Conservation (phyloP, 2,797 vertebrate species). For the Melanotaenia trifasciata region DNA sequence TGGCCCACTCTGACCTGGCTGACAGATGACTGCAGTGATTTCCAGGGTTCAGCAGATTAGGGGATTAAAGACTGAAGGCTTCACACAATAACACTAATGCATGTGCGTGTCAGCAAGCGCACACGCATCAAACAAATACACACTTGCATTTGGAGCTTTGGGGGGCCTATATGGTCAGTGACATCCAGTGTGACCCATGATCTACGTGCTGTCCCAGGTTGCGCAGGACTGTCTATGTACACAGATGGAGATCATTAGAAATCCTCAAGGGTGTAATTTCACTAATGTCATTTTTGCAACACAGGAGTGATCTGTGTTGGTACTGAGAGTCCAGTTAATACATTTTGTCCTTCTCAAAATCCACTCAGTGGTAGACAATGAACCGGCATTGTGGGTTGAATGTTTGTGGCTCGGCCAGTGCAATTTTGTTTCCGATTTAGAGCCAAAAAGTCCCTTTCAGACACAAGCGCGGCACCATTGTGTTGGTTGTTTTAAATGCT, state of each 20-base stretch:
- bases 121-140: constrained; percentile 39
- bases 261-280: constrained; percentile 71
- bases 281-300: constrained; percentile 67
- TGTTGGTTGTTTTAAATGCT: constrained; percentile 57
- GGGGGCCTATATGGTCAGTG: constrained; percentile 38
- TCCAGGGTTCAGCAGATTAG: constrained; percentile 85
- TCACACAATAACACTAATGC: constrained; percentile 82
- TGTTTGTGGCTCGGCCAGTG: constrained; percentile 48
- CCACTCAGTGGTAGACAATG: constrained; percentile 68
- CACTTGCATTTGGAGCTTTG: not conserved
- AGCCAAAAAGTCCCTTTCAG: constrained; percentile 63
- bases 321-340: constrained; percentile 63
- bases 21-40: constrained; percentile 84
- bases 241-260: constrained; percentile 67
- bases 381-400: constrained; percentile 55
- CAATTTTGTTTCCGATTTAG: constrained; percentile 45
- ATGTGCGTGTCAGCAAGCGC: constrained; percentile 38
- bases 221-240: constrained; percentile 25
- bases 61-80: constrained; percentile 81
- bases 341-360: constrained; percentile 68
- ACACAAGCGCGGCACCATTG: constrained; percentile 46
- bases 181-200: constrained; percentile 54
- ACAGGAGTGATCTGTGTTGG: constrained; percentile 61
- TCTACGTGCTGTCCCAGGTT: constrained; percentile 13
- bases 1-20: constrained; percentile 68